Evolutionary conservation across 2,113 vertebrate genomes (phyloP), one percentile per base, ranked within the genome.

Genomic region (Hemiprocne comata): DNA sequence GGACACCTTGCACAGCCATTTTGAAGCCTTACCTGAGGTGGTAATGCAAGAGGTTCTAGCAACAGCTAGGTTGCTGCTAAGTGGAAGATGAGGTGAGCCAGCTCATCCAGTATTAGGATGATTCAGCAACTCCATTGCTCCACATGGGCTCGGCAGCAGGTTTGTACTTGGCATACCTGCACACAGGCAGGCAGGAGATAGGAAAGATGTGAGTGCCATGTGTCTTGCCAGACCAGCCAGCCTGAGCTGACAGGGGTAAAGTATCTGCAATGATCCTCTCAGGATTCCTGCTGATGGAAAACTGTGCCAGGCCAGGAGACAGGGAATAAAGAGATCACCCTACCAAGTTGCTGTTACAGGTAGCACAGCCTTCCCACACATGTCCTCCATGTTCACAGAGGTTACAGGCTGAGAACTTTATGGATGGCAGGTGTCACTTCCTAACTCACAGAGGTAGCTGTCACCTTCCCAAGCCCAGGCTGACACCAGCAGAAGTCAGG

Each of bases 191-290:
- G 23, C 84, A 74, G 38, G 62, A 87, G 55, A 60, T 9, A 20
- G 0, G 74, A 66, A 60, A 62, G n/a, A 26, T 0, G 2, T 13
- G 36, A 69, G 40, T 64, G 46, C 33, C 3, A 2, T 9, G 2
- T 11, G 36, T 31, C 33, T 55, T 78, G 9, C 34, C 50, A 54
- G 70, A 62, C 48, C 42, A 57, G 54, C 20, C 66, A 79, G 48
- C 33, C 71, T 55, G 33, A 85, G 50, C 29, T 64, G 70, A 46
- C 44, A 46, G 53, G 34, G 33, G 53, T 36, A 13, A 74, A 53
- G 18, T 11, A 69, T 13, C 66, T 61, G 20, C 38, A 36, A 70
- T 26, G 14, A 78, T 17, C 57, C 11, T 67, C 65, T 74, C 0
- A 0, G 28, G 28, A 12, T 25, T 88, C 31, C 84, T 62, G 58